These are phyloP conservation scores for Pyrrhosoma nymphula DNA, from an alignment of 2,888 invertebrate genomes.

Conservation along the genomic window DNA sequence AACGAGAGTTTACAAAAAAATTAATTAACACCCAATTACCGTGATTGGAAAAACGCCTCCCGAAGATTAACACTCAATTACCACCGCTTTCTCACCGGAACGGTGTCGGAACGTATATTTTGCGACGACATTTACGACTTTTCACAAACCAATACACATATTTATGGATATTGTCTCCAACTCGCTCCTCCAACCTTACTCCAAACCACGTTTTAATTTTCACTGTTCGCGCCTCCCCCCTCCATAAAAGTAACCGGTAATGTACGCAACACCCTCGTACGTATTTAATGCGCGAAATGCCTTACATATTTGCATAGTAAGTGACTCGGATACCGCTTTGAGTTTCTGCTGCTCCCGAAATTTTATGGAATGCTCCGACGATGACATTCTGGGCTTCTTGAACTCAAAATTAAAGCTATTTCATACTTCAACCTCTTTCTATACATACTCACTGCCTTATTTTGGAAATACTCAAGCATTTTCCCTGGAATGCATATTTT, in stretches of 20 bases:
- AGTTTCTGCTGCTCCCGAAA: too few relatives aligned
- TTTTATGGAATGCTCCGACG: too few relatives aligned
- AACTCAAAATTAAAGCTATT: too few relatives aligned
- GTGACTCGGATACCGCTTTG: too few relatives aligned
- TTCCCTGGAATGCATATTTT: too few relatives aligned
- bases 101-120: neutral
- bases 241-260: neutral
- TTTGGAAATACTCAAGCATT: too few relatives aligned
- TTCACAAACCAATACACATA: constrained; percentile 9
- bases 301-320: too few relatives aligned
- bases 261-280: too few relatives aligned
- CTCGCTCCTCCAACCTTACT: neutral
- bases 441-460: too few relatives aligned
- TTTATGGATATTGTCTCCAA: neutral
- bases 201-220: neutral
- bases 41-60: neutral
- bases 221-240: neutral
- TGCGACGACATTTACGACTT: neutral
- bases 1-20: neutral
- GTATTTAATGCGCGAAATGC: too few relatives aligned
- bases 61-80: neutral
- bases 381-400: too few relatives aligned
- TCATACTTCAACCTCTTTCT: too few relatives aligned
- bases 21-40: neutral
- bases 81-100: neutral